A percentile compares a stretch with the other conserved stretches of the same genome.
phyloP scores from a whole-genome alignment of 2,113 vertebrate species.

The Dicrurus megarhynchus region DNA sequence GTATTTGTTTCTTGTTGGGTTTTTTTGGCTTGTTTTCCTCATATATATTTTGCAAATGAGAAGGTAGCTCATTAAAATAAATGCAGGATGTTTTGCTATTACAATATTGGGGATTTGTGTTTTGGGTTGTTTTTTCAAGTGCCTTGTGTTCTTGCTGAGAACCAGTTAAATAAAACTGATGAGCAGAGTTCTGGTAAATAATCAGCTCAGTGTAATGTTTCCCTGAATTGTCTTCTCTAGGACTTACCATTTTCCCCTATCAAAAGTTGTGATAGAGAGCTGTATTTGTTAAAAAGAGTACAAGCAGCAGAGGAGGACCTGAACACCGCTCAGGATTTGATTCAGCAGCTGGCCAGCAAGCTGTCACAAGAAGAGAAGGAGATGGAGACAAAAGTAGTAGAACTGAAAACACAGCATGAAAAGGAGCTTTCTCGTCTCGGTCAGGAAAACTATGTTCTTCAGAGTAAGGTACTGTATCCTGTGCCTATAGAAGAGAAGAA shows the following conservation, averaged over 20 bases:
- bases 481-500: not conserved
- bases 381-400: slow-evolving; percentile 57
- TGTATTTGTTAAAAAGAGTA: slow-evolving; percentile 69
- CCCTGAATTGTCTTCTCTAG: slow-evolving; percentile 28
- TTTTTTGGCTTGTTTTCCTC: not conserved
- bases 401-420: slow-evolving; percentile 72
- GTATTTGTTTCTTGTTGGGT: not conserved
- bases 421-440: slow-evolving; percentile 77
- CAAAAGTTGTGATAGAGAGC: slow-evolving; percentile 61
- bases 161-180: not conserved
- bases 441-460: slow-evolving; percentile 87
- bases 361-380: slow-evolving; percentile 77
- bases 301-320: slow-evolving; percentile 72
- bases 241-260: slow-evolving; percentile 20
- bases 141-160: not conserved
- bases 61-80: not conserved
- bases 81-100: not conserved
- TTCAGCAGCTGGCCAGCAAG: slow-evolving; percentile 71
- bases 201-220: not conserved
- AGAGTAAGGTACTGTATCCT: slow-evolving; percentile 80
- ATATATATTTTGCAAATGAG: not conserved
- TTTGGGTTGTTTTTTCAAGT: not conserved
- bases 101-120: not conserved
- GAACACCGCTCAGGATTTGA: slow-evolving; percentile 57
- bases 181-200: not conserved